Conservation (phyloP, 2,113 vertebrate species). For the Halcyon senegalensis region DNA sequence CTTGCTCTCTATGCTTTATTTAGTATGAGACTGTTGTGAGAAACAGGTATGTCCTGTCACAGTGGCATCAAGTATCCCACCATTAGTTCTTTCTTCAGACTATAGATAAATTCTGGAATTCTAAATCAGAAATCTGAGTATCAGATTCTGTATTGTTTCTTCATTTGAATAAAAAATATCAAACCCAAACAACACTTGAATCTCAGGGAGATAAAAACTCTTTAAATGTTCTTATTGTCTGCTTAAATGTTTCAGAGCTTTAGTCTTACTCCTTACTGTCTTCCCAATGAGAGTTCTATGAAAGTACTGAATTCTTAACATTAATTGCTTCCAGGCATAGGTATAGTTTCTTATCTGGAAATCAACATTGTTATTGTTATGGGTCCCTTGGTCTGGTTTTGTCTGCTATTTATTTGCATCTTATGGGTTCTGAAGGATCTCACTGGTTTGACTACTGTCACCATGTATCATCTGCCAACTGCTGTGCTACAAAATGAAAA, state of each 20-base stretch:
- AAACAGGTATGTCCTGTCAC: background rate
- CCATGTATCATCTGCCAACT: background rate
- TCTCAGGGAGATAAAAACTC: background rate
- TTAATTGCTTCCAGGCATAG: background rate
- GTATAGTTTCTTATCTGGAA: background rate
- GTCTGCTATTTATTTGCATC: background rate
- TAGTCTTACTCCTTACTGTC: background rate
- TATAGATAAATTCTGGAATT: background rate
- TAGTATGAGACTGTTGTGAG: background rate
- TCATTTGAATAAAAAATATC: background rate
- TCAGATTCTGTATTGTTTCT: background rate
- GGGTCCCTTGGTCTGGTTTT: background rate
- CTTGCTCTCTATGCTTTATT: background rate
- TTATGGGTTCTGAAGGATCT: background rate
- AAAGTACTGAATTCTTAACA: background rate
- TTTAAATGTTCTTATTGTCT: background rate
- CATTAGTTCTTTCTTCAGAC: background rate
- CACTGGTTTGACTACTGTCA: background rate
- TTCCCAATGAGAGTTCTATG: background rate
- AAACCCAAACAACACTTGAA: background rate
- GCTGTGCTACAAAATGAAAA: conserved; percentile 2
- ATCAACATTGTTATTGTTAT: background rate
- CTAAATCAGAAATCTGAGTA: background rate
- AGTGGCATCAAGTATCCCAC: background rate
- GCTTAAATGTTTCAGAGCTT: background rate